These are phyloP conservation scores for Megaceryle torquata DNA, from an alignment of 2,113 vertebrate species.

Conservation along the genomic window DNA sequence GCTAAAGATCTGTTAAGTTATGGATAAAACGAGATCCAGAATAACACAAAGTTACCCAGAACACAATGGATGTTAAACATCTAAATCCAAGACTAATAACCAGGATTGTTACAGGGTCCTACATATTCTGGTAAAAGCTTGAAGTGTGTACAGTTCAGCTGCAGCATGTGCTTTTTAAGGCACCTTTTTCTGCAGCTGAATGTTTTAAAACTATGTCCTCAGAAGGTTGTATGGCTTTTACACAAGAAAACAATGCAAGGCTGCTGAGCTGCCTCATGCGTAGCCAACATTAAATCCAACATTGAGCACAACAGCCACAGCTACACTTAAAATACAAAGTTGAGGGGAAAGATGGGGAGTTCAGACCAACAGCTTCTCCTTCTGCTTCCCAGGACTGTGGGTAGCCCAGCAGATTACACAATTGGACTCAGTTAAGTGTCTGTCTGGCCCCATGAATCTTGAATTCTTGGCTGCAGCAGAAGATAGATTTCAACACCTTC, in stretches of 20 bases:
- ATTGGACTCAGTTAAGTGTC: not conserved
- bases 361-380: not conserved
- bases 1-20: not conserved
- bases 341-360: not conserved
- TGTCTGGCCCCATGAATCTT: slow-evolving; percentile 40
- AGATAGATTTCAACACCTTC: slow-evolving; percentile 47
- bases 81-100: slow-evolving; percentile 30
- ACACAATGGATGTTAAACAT: not conserved
- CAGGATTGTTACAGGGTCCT: rapidly evolving
- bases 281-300: not conserved
- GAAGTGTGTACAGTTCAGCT: not conserved
- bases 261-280: rapidly evolving
- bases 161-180: not conserved
- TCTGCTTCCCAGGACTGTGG: not conserved
- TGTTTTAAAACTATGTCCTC: not conserved
- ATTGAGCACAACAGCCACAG: not conserved
- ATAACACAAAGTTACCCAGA: not conserved
- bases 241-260: not conserved
- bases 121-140: slow-evolving; percentile 14
- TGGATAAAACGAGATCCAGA: not conserved
- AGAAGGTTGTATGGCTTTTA: not conserved
- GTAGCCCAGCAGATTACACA: not conserved
- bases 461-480: not conserved
- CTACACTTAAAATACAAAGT: not conserved
- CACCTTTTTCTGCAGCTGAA: not conserved